Evolutionary conservation across 2,797 vertebrate species (phyloP), one percentile per base, ranked within the genome.

Genomic region (Anas flavirostris): DNA sequence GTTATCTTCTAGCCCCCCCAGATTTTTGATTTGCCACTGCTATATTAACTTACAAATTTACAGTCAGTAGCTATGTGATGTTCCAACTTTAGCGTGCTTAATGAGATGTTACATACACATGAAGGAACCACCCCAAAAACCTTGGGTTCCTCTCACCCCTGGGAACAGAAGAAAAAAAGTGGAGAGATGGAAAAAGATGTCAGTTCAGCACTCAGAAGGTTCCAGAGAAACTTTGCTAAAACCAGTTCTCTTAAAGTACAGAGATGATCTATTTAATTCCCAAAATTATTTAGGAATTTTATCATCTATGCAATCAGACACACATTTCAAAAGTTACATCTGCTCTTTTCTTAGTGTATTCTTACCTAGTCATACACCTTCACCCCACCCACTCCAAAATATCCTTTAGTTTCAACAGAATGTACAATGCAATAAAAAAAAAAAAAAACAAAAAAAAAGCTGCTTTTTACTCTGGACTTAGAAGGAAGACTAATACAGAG

Each of bases 61-160:
- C 1, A 9, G 16, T 15, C 35, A 74, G 56, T 17, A 84, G 37
- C 26, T 48, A 25, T 8, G 5, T 3, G 18, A 46, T 17, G 14
- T 29, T 64, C 29, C 39, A 29, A 7, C 19, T 82, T 58, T 15
- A 83, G 37, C 28, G 56, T 56, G 29, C n/a, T 60, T 44, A 33
- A 68, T 39, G 16, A 31, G 28, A 48, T 44, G 2, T 25, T 9
- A 16, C 3, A 19, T 10, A 26, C 8, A 39, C 35, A 31, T 10
- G 63, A 63, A 76, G 25, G 9, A 67, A 75, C 39, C 9, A 7
- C 4, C 26, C 43, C 48, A 41, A 31, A 76, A 33, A 23, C 22
- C 1, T 14, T 35, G 1, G 4, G 5, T 2, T 43, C 16, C 16
- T 12, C 16, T 25, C 12, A 19, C 37, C 17, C 37, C 37, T 13